These are phyloP conservation scores for Acridotheres tristis DNA, from an alignment of 2,797 vertebrate species.

Conservation along the genomic window DNA sequence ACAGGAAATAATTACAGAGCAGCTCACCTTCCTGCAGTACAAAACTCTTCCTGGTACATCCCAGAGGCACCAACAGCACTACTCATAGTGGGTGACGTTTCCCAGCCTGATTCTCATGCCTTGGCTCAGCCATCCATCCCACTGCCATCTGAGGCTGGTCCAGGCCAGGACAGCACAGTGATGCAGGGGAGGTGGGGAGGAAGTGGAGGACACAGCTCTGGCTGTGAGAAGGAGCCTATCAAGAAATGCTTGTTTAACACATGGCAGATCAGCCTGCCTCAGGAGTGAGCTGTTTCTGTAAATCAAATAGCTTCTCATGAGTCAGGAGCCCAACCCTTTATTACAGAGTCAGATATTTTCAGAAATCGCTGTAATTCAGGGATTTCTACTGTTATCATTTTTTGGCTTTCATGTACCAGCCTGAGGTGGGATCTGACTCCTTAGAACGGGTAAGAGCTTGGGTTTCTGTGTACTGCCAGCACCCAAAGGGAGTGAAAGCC, in stretches of 20 bases:
- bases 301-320: neutral
- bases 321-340: neutral
- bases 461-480: neutral
- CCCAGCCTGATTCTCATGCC: neutral
- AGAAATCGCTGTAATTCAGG: neutral
- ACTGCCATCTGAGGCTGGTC: neutral
- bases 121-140: neutral
- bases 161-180: rapidly evolving
- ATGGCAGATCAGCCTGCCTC: neutral
- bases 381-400: neutral
- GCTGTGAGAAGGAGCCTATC: conserved; percentile 2
- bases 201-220: neutral
- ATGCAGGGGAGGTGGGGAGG: neutral
- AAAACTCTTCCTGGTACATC: neutral
- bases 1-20: conserved; percentile 38
- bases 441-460: neutral
- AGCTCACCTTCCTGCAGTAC: neutral
- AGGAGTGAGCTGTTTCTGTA: neutral
- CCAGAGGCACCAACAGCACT: neutral
- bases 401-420: neutral
- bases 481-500: neutral
- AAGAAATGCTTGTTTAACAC: conserved; percentile 12
- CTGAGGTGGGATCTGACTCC: neutral
- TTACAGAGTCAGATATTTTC: neutral
- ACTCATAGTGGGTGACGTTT: neutral